Conservation (phyloP, 2,113 vertebrate species). For the Chaenocephalus aceratus region DNA sequence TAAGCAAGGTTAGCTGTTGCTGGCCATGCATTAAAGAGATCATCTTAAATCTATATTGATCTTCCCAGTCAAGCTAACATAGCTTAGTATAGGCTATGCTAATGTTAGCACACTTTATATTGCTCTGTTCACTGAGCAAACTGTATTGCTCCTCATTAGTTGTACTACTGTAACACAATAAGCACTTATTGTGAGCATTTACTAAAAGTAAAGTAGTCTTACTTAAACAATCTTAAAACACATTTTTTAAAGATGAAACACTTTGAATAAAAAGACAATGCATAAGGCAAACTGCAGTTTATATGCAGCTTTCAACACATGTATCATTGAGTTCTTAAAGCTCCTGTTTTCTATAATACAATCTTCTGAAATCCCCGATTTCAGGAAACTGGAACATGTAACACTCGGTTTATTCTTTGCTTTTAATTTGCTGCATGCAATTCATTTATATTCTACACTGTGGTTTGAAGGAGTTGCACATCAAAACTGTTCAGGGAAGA, state of each 20-base stretch:
- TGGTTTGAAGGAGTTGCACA: constrained; percentile 8
- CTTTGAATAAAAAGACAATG: constrained; percentile 15
- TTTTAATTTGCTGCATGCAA: constrained; percentile 11
- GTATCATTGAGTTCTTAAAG: not conserved
- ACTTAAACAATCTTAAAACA: not conserved
- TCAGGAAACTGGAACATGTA: not conserved
- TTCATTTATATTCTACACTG: not conserved
- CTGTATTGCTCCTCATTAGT: not conserved
- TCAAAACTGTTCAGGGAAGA: constrained; percentile 23
- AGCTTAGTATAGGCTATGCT: not conserved
- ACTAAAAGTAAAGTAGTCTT: not conserved
- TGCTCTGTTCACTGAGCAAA: not conserved
- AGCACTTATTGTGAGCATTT: not conserved
- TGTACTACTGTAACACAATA: not conserved
- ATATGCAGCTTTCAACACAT: constrained; percentile 12
- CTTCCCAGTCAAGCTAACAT: not conserved
- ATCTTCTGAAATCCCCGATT: not conserved
- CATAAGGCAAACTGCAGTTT: not conserved
- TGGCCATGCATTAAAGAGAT: too few species aligned
- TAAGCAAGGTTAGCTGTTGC: too few species aligned
- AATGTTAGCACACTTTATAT: not conserved
- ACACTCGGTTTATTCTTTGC: not conserved
- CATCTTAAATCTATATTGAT: too few species aligned
- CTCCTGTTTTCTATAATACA: not conserved
- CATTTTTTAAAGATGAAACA: not conserved